Percentiles rank a stretch among this genome's conserved stretches.
Conservation (phyloP, 2,888 invertebrate species). For the Erpobdella octoculata region DNA sequence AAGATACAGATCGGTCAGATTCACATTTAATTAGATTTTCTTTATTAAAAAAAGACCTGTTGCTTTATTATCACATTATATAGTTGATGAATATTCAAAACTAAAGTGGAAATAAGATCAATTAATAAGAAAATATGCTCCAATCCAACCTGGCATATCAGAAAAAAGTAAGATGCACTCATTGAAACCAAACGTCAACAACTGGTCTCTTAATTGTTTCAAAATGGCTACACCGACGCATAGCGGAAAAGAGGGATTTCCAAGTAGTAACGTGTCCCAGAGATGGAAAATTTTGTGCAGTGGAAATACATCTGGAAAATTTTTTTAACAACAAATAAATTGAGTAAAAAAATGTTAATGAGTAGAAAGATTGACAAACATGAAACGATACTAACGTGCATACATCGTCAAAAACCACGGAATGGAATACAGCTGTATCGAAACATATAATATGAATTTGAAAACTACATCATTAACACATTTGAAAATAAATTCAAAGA, state of each 20-base stretch:
- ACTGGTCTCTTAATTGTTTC: constrained; percentile 63
- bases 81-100: not conserved
- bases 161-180: constrained; percentile 95
- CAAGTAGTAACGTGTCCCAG: constrained; percentile 90
- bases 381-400: constrained; percentile 70
- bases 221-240: constrained; percentile 89
- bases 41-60: too few species aligned
- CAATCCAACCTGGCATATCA: constrained; percentile 71
- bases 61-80: too few species aligned
- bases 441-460: too few species aligned
- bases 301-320: constrained; percentile 82
- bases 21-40: too few species aligned
- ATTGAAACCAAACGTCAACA: constrained; percentile 82
- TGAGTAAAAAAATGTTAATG: too few species aligned
- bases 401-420: constrained; percentile 99
- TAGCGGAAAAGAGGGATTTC: constrained; percentile 83
- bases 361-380: too few species aligned
- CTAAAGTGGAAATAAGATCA: not conserved
- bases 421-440: constrained; percentile 74
- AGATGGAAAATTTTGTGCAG: constrained; percentile 91
- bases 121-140: not conserved
- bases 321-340: too few species aligned
- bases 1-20: too few species aligned
- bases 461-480: too few species aligned
- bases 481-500: constrained; percentile 10